Evolutionary conservation across 1,140 invertebrate genomes (phyloP).

Genomic region (Aporrectodea caliginosa): DNA sequence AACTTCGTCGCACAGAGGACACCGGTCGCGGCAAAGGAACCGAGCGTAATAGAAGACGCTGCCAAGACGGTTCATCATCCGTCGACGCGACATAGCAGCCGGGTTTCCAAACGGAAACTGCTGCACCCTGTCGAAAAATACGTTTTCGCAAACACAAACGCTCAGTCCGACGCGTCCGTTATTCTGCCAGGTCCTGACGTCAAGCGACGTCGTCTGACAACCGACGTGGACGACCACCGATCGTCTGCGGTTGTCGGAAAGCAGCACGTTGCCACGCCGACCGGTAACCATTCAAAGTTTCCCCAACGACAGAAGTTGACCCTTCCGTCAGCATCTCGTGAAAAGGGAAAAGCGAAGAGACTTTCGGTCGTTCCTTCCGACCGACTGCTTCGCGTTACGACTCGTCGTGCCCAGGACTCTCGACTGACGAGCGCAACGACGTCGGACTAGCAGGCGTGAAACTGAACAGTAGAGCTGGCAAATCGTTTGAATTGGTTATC

Average conservation of each 20-base stretch:
- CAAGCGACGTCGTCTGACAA: neutral
- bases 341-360: too few species aligned
- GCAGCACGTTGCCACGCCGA: too few species aligned
- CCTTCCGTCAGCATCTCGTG: too few species aligned
- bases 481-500: neutral
- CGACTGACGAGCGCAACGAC: neutral
- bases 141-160: neutral
- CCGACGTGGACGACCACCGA: too few species aligned
- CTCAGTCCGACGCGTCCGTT: neutral
- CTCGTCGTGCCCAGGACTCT: neutral
- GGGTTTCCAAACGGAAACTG: neutral
- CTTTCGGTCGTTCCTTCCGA: too few species aligned
- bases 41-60: too few species aligned
- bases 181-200: neutral
- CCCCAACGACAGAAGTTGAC: too few species aligned
- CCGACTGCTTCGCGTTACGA: neutral
- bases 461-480: conserved; percentile 35
- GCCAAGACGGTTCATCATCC: too few species aligned
- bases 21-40: too few species aligned
- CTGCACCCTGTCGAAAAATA: neutral
- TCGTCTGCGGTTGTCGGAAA: too few species aligned
- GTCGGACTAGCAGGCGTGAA: neutral
- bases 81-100: neutral
- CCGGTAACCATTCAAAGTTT: too few species aligned
- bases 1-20: too few species aligned